phyloP scores from a whole-genome alignment of 2,888 invertebrate genomes.

The Polietes domitor region DNA sequence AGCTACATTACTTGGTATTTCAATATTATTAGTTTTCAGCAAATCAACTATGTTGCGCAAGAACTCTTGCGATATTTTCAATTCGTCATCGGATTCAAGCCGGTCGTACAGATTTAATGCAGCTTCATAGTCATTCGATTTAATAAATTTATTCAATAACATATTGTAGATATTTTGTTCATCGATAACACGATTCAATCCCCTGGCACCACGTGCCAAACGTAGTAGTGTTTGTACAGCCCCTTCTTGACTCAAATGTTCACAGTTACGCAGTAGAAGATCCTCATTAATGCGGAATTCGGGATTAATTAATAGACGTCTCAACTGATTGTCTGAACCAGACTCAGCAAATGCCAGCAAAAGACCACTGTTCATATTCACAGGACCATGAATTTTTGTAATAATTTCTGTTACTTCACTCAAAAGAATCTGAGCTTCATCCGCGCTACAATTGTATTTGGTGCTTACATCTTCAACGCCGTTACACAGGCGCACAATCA shows the following conservation, averaged over 20 bases:
- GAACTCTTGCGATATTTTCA: constrained; percentile 77
- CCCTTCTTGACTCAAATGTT: constrained; percentile 78
- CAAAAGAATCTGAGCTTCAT: constrained; percentile 79
- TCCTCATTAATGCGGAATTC: constrained; percentile 82
- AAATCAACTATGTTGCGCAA: constrained; percentile 75
- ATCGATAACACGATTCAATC: constrained; percentile 75
- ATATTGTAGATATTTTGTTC: constrained; percentile 79
- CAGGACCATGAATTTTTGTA: constrained; percentile 80
- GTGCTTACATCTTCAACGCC: constrained; percentile 62
- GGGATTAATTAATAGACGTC: constrained; percentile 82
- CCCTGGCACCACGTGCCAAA: constrained; percentile 76
- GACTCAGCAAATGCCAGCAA: constrained; percentile 81
- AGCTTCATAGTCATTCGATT: constrained; percentile 74
- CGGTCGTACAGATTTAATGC: constrained; percentile 77
- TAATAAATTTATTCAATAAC: constrained; percentile 75
- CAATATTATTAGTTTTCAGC: constrained; percentile 77
- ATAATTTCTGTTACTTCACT: constrained; percentile 77
- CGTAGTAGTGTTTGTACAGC: constrained; percentile 75
- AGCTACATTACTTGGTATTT: constrained; percentile 78
- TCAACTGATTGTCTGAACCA: constrained; percentile 80
- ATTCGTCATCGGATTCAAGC: constrained; percentile 76
- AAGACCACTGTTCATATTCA: constrained; percentile 80
- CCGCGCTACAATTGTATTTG: constrained; percentile 68
- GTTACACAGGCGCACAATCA: constrained; percentile 78
- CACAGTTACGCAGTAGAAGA: constrained; percentile 82